phyloP scores from a whole-genome alignment of 2,797 vertebrate genomes.

The Peromyscus eremicus region DNA sequence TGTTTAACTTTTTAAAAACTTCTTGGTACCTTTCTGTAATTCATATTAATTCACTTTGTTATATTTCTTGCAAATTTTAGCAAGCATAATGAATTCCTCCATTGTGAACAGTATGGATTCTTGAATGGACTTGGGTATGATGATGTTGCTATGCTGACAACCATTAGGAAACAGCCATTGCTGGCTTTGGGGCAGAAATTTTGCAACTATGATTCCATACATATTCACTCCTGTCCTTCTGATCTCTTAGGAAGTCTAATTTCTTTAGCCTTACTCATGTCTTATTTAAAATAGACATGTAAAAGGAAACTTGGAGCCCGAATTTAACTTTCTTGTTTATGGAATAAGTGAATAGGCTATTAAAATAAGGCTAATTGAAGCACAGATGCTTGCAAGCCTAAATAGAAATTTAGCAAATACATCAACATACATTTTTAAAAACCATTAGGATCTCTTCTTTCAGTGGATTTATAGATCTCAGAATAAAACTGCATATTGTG shows the following conservation, averaged over 20 bases:
- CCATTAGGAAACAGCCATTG: neutral
- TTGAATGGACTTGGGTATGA: neutral
- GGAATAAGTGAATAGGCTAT: neutral
- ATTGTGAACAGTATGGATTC: neutral
- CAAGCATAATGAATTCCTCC: neutral
- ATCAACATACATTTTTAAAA: neutral
- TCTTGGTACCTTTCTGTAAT: constrained; percentile 2
- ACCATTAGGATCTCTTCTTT: neutral
- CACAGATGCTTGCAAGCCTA: neutral
- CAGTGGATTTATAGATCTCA: neutral
- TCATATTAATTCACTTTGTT: neutral
- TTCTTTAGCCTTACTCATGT: neutral
- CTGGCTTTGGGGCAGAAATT: neutral
- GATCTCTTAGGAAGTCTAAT: neutral
- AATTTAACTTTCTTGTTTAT: neutral
- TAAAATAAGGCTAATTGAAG: neutral
- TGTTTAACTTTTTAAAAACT: neutral
- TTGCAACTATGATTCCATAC: neutral
- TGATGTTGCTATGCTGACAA: neutral
- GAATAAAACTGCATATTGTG: neutral
- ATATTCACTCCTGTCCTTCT: neutral
- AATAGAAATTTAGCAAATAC: constrained; percentile 35
- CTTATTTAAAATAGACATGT: neutral
- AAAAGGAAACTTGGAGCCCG: neutral
- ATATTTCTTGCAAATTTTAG: constrained; percentile 32